Evolutionary conservation across 2,113 vertebrate species (phyloP), one percentile per base, ranked within the genome.

Genomic region (Anoura caudifer): DNA sequence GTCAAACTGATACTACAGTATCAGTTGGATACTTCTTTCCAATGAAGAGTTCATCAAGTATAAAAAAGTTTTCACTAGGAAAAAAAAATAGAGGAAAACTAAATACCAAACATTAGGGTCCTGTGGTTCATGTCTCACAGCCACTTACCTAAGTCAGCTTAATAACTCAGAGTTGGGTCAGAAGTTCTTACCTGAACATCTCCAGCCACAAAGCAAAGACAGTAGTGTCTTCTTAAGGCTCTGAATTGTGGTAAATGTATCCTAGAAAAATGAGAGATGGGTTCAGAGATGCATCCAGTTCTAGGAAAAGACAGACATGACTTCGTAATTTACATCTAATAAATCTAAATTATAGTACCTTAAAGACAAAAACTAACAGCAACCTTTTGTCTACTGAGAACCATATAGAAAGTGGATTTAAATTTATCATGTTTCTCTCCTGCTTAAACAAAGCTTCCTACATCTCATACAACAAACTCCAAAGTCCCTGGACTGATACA

Each of bases 361-460:
- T 26, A n/a, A 89, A 94, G 45, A 92, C 8, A 82, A 63, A 95
- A 92, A 73, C 22, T 65, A 82, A 50, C 26, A 36, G 33, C n/a
- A 73, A 80, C 41, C 16, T 83, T 93, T 81, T 56, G 7, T 81
- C 33, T 72, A 33, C 33, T 52, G 52, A 95, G 45, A 89, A 70
- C 56, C 47, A 94, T 77, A 61, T 1, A 61, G 15, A 93, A 87
- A 87, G 0, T 63, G 10, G 7, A 8, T 75, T 94, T 87, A 87
- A 94, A 70, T 61, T 54, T 73, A 61, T 36, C n/a, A n/a, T 83
- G 4, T 77, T 85, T 77, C 56, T 92, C 22, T 87, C 47, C n/a
- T 80, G 22, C 43, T 92, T 95, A 79, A 85, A 92, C 19, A 70
- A 52, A 91, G 7, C 61, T 75, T 96, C 43, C 76, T 80, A 87